phyloP scores from a whole-genome alignment of 1,140 invertebrate genomes.

The Drosophila sturtevanti region DNA sequence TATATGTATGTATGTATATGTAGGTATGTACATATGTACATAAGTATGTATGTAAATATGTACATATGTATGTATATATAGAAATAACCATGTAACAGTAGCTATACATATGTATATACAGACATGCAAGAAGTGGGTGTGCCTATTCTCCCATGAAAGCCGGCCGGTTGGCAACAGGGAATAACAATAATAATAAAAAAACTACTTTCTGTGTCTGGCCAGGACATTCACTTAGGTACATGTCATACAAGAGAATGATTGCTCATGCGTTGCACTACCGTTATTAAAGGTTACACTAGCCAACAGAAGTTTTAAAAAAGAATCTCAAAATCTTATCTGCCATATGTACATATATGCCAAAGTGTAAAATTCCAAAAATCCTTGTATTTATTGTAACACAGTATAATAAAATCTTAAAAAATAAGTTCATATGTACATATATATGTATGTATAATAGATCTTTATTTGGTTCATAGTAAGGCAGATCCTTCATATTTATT shows the following conservation, averaged over 20 bases:
- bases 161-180: slow-evolving; percentile 4
- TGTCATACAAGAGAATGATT: neutral
- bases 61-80: slow-evolving; percentile 5
- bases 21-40: slow-evolving; percentile 10
- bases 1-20: neutral
- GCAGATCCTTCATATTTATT: too few relatives aligned
- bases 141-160: slow-evolving; percentile 7
- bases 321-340: too few relatives aligned
- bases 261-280: neutral
- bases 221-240: slow-evolving; percentile 34
- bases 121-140: slow-evolving; percentile 57
- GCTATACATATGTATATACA: slow-evolving; percentile 16
- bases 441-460: too few relatives aligned
- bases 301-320: neutral
- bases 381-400: too few relatives aligned
- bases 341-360: too few relatives aligned
- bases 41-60: neutral
- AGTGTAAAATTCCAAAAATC: neutral
- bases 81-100: neutral
- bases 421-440: too few relatives aligned
- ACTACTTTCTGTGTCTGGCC: neutral
- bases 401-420: too few relatives aligned
- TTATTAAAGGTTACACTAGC: neutral
- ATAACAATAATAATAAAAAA: neutral
- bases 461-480: too few relatives aligned